These are phyloP conservation scores for Limnephilus lunatus DNA, from an alignment of 2,888 invertebrate genomes.

Conservation along the genomic window DNA sequence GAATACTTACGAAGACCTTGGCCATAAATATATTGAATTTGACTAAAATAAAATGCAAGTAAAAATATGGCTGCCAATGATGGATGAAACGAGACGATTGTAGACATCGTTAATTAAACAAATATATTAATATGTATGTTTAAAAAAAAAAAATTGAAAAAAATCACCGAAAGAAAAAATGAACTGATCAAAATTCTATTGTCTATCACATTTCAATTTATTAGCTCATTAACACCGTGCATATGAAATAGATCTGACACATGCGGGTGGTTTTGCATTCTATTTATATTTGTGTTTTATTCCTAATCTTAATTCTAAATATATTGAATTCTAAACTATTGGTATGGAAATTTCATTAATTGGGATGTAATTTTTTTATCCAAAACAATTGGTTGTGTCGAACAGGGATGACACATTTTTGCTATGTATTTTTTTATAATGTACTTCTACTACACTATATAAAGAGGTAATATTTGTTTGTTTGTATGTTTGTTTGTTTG, in stretches of 20 bases:
- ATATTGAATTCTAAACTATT: neutral
- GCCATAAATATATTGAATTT: neutral
- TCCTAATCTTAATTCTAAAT: neutral
- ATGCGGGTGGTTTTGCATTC: neutral
- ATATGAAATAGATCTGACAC: neutral
- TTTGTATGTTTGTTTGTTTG: too few relatives aligned
- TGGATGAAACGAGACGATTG: neutral
- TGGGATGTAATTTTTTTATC: neutral
- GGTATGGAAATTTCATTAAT: neutral
- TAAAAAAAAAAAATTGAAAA: neutral
- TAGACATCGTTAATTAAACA: neutral
- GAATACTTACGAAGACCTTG: constrained; percentile 4
- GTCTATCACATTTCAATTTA: neutral
- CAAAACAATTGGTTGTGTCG: neutral
- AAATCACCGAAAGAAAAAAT: neutral
- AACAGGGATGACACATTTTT: neutral
- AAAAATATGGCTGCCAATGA: neutral
- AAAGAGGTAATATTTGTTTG: too few relatives aligned
- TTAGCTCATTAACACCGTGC: neutral
- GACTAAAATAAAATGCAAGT: neutral
- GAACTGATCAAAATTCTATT: neutral
- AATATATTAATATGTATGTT: neutral
- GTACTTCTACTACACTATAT: too few relatives aligned
- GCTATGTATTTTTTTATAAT: neutral
- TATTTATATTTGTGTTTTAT: neutral